Conservation (phyloP, 2,797 vertebrate genomes). For the Psittacula derbiana region DNA sequence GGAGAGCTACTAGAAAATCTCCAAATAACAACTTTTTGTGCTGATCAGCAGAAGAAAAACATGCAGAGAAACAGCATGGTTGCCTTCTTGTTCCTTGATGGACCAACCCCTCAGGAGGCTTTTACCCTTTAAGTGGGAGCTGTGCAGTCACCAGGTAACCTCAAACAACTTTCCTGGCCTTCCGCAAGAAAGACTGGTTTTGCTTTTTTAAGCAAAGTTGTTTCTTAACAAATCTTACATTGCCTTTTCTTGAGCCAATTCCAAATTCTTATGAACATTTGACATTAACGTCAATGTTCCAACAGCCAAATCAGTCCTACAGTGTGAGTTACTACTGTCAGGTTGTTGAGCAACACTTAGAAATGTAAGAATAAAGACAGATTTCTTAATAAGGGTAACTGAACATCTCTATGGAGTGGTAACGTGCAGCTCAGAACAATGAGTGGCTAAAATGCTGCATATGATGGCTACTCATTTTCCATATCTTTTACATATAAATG, state of each 20-base stretch:
- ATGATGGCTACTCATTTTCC: neutral
- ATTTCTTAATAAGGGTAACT: neutral
- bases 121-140: neutral
- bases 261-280: neutral
- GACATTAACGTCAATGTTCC: neutral
- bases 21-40: neutral
- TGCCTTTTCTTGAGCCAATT: neutral
- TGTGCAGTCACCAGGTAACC: neutral
- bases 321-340: neutral
- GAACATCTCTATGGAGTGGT: neutral
- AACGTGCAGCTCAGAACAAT: neutral
- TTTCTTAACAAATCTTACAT: neutral
- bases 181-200: neutral
- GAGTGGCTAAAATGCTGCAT: neutral
- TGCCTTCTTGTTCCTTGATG: neutral
- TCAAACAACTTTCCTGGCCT: neutral
- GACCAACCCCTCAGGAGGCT: neutral
- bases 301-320: neutral
- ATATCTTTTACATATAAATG: neutral
- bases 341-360: neutral
- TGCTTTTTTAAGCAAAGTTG: neutral
- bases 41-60: neutral
- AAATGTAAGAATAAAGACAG: neutral
- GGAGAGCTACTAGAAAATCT: neutral
- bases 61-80: rapidly evolving